A percentile compares a stretch with the other conserved stretches of the same genome.
Evolutionary conservation across 1,140 invertebrate genomes (phyloP).

Genomic region (Caerostris extrusa): DNA sequence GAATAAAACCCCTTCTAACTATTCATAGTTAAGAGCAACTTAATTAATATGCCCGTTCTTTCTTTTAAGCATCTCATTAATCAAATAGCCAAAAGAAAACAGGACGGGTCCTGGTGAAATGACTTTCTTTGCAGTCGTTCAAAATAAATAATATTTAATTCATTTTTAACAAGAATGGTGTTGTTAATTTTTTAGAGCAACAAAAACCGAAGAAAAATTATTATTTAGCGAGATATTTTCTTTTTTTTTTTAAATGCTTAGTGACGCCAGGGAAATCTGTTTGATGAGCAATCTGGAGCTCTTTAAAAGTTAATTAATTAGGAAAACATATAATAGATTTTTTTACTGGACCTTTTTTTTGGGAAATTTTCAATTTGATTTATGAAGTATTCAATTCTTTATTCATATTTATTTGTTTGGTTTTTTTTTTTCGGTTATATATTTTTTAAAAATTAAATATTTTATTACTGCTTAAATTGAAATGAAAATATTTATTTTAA

Average conservation of each 20-base stretch:
- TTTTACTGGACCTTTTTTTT: no score
- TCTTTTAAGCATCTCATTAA: not conserved
- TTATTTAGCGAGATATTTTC: not conserved
- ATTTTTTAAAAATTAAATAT: no score
- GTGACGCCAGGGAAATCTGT: no score
- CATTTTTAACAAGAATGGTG: not conserved
- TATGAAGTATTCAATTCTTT: no score
- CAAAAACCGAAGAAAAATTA: not conserved
- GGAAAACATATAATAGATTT: no score
- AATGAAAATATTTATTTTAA: no score
- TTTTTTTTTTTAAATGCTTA: not conserved
- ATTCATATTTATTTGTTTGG: no score
- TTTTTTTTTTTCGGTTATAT: no score
- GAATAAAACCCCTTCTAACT: not conserved
- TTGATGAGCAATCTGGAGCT: no score
- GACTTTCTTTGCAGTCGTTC: not conserved
- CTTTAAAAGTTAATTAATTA: no score
- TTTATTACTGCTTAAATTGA: no score
- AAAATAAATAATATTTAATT: not conserved
- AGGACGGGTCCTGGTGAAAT: not conserved
- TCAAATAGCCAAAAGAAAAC: not conserved
- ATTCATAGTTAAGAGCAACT: not conserved
- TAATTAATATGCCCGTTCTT: not conserved
- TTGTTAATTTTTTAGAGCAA: not conserved
- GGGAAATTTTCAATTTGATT: no score